Conservation (phyloP, 2,113 vertebrate species). For the Dasyprocta punctata region DNA sequence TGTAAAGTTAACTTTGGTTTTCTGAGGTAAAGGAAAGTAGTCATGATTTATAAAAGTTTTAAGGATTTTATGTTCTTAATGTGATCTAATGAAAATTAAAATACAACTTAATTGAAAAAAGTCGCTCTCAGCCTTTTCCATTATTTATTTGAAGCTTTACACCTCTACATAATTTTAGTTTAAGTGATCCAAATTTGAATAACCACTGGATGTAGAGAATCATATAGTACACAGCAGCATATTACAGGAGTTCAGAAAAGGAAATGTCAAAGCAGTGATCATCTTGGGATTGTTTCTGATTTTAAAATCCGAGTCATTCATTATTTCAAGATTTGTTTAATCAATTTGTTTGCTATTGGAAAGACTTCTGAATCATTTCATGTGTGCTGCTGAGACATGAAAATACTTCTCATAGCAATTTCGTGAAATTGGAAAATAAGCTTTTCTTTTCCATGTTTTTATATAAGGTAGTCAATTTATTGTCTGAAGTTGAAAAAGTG, state of each 20-base stretch:
- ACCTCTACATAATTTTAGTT: not conserved
- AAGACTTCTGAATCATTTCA: not conserved
- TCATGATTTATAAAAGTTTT: constrained; percentile 1
- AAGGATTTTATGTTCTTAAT: constrained; percentile 6
- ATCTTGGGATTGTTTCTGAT: not conserved
- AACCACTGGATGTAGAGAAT: not conserved
- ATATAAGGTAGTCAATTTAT: not conserved
- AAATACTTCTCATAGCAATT: not conserved
- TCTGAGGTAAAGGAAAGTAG: not conserved
- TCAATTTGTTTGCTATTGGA: not conserved
- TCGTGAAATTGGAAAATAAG: not conserved
- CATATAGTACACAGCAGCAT: not conserved
- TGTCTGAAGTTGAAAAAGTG: not conserved
- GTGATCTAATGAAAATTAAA: not conserved
- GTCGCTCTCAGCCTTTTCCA: not conserved
- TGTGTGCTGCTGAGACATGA: not conserved
- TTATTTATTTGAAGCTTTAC: constrained; percentile 1
- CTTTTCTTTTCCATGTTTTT: not conserved
- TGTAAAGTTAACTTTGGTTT: constrained; percentile 46
- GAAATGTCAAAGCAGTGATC: not conserved
- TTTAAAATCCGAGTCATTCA: not conserved
- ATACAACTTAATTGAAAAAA: not conserved
- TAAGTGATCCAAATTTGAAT: constrained; percentile 14
- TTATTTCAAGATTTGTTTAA: not conserved
- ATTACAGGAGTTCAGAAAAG: not conserved